phyloP scores from a whole-genome alignment of 2,797 vertebrate species.

The Botia kubotai region DNA sequence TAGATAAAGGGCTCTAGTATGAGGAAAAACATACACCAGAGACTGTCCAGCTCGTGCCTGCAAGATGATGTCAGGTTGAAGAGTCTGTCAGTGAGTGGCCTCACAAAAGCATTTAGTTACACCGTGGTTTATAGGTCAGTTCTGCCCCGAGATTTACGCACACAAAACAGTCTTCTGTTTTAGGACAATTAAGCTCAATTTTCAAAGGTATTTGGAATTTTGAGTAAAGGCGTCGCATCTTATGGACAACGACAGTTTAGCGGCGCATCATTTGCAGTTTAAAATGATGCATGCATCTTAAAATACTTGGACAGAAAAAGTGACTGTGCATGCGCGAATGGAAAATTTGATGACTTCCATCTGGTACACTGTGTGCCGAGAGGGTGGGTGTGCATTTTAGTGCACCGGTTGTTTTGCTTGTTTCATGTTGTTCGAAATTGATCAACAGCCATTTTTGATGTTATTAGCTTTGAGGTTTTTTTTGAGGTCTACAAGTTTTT shows the following conservation, averaged over 20 bases:
- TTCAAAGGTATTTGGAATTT: conserved; percentile 31
- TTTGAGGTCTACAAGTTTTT: not conserved
- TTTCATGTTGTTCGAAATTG: conserved; percentile 34
- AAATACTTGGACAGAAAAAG: conserved; percentile 39
- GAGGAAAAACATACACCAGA: not conserved
- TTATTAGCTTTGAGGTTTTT: not conserved
- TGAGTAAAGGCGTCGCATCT: not conserved
- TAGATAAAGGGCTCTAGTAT: not conserved
- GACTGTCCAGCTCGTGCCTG: conserved; percentile 36
- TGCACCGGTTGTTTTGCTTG: conserved; percentile 27
- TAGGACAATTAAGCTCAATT: conserved; percentile 7
- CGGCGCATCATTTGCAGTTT: conserved; percentile 8
- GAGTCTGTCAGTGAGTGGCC: conserved; percentile 46
- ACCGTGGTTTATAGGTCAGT: conserved; percentile 52
- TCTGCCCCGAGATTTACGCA: conserved; percentile 36
- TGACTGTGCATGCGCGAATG: conserved; percentile 42
- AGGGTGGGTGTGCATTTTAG: conserved; percentile 42
- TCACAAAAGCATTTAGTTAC: conserved; percentile 47
- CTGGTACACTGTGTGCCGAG: conserved; percentile 48
- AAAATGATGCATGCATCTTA: conserved; percentile 28
- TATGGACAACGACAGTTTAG: conserved; percentile 27
- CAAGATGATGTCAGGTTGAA: conserved; percentile 46
- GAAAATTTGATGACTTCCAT: conserved; percentile 60
- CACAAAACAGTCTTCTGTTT: conserved; percentile 43
- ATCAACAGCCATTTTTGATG: conserved; percentile 31